Evolutionary conservation across 2,797 vertebrate species (phyloP).

Genomic region (Pristis pectinata): DNA sequence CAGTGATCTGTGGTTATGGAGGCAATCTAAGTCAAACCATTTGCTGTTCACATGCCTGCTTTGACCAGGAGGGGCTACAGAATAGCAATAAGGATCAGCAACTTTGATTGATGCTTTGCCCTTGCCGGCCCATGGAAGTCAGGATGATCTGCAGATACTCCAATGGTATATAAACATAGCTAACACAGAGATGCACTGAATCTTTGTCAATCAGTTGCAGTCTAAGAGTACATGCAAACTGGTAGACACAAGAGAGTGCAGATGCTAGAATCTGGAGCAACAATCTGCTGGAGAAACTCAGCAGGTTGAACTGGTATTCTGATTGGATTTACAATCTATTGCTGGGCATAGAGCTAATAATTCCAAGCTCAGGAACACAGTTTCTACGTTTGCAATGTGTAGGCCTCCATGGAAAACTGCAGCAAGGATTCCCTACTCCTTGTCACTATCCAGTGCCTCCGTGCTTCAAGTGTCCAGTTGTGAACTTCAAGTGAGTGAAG

Average conservation of each 20-base stretch:
- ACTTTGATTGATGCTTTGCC: neutral
- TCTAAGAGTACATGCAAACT: neutral
- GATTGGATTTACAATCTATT: neutral
- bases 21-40: neutral
- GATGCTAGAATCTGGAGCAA: too few species aligned
- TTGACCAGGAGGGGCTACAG: neutral
- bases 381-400: neutral
- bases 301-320: neutral
- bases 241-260: neutral
- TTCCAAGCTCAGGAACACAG: neutral
- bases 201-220: neutral
- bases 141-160: neutral
- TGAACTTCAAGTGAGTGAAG: neutral
- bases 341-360: neutral
- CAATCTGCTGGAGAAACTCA: too few species aligned
- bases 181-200: neutral
- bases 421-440: neutral
- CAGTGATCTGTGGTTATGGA: neutral
- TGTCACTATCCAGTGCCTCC: neutral
- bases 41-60: neutral
- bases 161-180: neutral
- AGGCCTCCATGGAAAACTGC: neutral
- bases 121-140: neutral
- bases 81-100: neutral
- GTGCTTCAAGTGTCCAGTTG: neutral